Evolutionary conservation across 2,888 invertebrate genomes (phyloP), one percentile per base, ranked within the genome.

Genomic region (Muschampia plurimacula): DNA sequence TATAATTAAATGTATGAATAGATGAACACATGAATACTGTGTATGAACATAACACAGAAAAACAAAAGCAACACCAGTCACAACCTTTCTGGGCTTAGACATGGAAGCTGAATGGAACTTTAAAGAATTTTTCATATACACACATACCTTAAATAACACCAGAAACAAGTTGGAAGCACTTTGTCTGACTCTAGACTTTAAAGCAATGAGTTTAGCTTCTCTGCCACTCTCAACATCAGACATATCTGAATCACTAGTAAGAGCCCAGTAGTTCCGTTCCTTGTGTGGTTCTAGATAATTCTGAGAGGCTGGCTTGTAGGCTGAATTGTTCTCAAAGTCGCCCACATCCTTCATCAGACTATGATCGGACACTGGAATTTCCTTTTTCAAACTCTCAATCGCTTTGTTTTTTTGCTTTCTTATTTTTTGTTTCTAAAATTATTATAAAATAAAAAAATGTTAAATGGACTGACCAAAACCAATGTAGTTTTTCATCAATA

Each of bases 201-300:
- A 83, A 9, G 92, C 90, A 73, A 91, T 84, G 44, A 94, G 78
- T 79, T 92, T 94, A n/a, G 92, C 92, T 74, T 95, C 95, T 63
- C 91, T 89, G 28, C 90, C 93, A 70, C 88, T 92, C 82, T 96
- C 96, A 0, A 95, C 88, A 84, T 96, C 96, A 0, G 96, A 96
- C 86, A 95, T 94, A 82, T 96, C 96, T 0, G 96, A 96, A 80
- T 97, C 96, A 79, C 96, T 96, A 0, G 96, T 96, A 79, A 94
- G 82, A 0, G 91, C 80, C 89, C 89, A 91, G 62, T 79, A 80
- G 36, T 85, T 85, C 69, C 86, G 89, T 10, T 81, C 80, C 72
- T 82, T 88, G 67, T 83, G 85, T 1, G 88, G 84, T 71, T 92
- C 92, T 57, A 92, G 82, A 72, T 87, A 93, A 71, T 89, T 88